Base-by-base conservation (phyloP, 2,113 vertebrate genomes). In the Nymphicus hollandicus region DNA sequence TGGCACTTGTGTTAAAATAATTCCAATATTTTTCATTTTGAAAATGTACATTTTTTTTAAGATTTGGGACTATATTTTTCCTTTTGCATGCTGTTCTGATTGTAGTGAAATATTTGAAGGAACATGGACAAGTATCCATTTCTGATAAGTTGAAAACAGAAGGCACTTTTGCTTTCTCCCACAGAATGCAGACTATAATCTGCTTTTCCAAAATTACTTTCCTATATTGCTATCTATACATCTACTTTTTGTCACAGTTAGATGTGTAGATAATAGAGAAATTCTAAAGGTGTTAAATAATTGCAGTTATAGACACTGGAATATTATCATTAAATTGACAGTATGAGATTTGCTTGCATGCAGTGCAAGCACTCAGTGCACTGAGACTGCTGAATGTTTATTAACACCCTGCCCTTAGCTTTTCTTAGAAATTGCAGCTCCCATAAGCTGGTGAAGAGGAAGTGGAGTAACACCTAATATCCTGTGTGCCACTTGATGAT, bases 201-300 rank as follows among this genome's bases (percentile, higher is more conserved):
- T 88, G 47, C 70, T 94, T 80, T 64, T 93, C 85, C 55, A 90
- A 88, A 97, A 85, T 29, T 68, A 72, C 33, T n/a, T 58, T 58
- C 20, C 19, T n/a, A 23, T 56, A 58, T n/a, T 58, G 22, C 33
- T 58, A 10, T 58, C 19, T 58, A n/a, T n/a, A n/a, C 39, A 72
- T 89, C 81, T 83, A 50, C 76, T 79, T 23, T 43, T 94, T 50
- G 76, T 91, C 41, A 24, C 37, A 89, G 44, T 49, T 52, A 91
- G 50, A 69, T 82, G n/a, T 72, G 74, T 78, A 93, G 69, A 71
- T 73, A 93, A 84, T 23, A n/a, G 19, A 88, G 68, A 81, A 86
- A 89, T 88, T 91, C 56, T 72, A 31, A 76, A 90, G 79, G 89
- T 79, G 78, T 35, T 25, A 86, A 76, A 47, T 41, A 76, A 71